Percentiles rank a stretch among this genome's conserved stretches.
These are phyloP conservation scores for Thaleichthys pacificus DNA, from an alignment of 2,797 vertebrate genomes.

Conservation along the genomic window DNA sequence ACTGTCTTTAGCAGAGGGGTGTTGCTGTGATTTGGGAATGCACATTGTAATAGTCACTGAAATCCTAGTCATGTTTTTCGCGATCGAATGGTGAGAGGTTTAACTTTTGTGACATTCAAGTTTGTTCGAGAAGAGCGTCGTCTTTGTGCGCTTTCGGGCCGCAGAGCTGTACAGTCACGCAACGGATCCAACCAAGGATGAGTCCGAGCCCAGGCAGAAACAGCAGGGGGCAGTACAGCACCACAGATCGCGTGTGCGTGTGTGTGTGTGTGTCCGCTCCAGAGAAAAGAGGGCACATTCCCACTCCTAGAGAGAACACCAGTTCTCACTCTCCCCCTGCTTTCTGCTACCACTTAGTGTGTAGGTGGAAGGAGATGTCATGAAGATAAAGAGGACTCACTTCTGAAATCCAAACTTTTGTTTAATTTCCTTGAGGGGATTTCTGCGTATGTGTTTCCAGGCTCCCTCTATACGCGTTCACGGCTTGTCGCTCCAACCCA, in stretches of 20 bases:
- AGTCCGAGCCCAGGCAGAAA: conserved; percentile 34
- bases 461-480: too few relatives aligned
- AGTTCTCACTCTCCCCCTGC: conserved; percentile 32
- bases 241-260: conserved; percentile 55
- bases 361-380: conserved; percentile 75
- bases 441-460: too few relatives aligned
- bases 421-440: conserved; percentile 67
- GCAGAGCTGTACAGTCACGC: too few relatives aligned
- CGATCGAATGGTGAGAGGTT: too few relatives aligned
- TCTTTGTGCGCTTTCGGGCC: too few relatives aligned
- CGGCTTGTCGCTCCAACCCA: too few relatives aligned
- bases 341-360: conserved; percentile 77
- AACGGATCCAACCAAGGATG: conserved; percentile 6
- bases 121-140: too few relatives aligned
- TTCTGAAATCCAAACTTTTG: conserved; percentile 69
- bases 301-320: conserved; percentile 51
- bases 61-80: too few relatives aligned
- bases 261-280: conserved; percentile 37
- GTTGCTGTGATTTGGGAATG: too few relatives aligned
- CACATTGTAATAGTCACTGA: too few relatives aligned
- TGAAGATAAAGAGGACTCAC: conserved; percentile 73
- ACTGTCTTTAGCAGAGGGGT: too few relatives aligned
- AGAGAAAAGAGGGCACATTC: conserved; percentile 67
- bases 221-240: conserved; percentile 82
- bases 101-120: too few relatives aligned